These are phyloP conservation scores for Tupaia chinensis DNA, from an alignment of 2,113 vertebrate genomes.

Conservation along the genomic window DNA sequence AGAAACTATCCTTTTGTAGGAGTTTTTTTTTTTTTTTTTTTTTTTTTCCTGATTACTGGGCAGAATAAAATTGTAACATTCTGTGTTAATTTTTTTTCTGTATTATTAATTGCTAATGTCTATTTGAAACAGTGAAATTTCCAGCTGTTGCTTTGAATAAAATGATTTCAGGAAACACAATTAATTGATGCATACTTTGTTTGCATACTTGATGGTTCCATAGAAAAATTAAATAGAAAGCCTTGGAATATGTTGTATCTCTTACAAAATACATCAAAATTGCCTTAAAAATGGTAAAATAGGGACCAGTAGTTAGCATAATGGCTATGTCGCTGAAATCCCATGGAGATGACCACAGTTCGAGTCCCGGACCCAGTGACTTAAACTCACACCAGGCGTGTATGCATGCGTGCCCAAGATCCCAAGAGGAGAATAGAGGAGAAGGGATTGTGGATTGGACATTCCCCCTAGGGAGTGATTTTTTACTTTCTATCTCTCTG, in stretches of 20 bases:
- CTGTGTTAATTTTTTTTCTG: slow-evolving; percentile 8
- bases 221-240: slow-evolving; percentile 39
- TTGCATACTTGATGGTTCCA: background rate
- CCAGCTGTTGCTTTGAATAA: slow-evolving; percentile 60
- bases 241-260: slow-evolving; percentile 2
- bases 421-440: too few relatives aligned
- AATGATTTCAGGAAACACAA: slow-evolving; percentile 51
- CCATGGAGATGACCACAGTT: too few relatives aligned
- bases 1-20: background rate
- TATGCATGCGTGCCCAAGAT: too few relatives aligned
- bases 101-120: slow-evolving; percentile 42
- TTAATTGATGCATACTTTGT: background rate
- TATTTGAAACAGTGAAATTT: slow-evolving; percentile 53
- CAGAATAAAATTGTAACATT: background rate
- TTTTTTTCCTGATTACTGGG: slow-evolving; percentile 11
- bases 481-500: too few relatives aligned
- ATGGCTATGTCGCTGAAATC: too few relatives aligned
- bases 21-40: background rate
- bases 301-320: too few relatives aligned
- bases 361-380: too few relatives aligned
- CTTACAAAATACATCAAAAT: slow-evolving; percentile 13
- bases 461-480: too few relatives aligned
- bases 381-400: too few relatives aligned
- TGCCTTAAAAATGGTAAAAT: background rate
- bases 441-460: too few relatives aligned